These are phyloP conservation scores for Tetranychus piercei DNA, from an alignment of 2,888 invertebrate species.

Conservation along the genomic window DNA sequence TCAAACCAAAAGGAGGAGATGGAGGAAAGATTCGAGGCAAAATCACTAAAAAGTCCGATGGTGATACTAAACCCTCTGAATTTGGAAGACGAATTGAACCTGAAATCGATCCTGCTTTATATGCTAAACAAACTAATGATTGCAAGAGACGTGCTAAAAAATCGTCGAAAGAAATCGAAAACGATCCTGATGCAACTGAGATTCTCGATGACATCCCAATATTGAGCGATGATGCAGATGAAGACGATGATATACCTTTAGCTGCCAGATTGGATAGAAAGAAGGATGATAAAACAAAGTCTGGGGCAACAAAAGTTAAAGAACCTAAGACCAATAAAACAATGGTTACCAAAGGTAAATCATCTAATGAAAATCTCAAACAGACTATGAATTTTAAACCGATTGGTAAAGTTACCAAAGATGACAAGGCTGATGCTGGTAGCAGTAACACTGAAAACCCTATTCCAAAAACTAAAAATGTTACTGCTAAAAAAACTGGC, in stretches of 20 bases:
- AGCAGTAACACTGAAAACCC: neutral
- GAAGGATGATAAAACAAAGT: neutral
- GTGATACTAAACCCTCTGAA: conserved; percentile 38
- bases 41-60: conserved; percentile 22
- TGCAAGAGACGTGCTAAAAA: conserved; percentile 16
- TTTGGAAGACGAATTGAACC: conserved; percentile 32
- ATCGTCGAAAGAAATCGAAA: neutral
- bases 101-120: conserved; percentile 30
- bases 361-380: conserved; percentile 39
- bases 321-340: neutral
- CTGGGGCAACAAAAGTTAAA: neutral
- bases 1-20: neutral
- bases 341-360: neutral
- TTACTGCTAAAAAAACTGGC: neutral
- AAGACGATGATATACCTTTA: neutral
- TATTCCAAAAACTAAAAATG: neutral
- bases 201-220: neutral
- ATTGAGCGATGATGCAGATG: neutral
- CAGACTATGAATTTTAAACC: conserved; percentile 54
- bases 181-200: conserved; percentile 4
- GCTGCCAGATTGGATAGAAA: neutral
- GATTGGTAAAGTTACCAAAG: conserved; percentile 30
- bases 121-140: neutral
- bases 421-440: neutral
- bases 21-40: neutral